Percentiles rank a stretch among this genome's conserved stretches.
Evolutionary conservation across 2,113 vertebrate genomes (phyloP).

Genomic region (Cyphomyrus plagiostoma): DNA sequence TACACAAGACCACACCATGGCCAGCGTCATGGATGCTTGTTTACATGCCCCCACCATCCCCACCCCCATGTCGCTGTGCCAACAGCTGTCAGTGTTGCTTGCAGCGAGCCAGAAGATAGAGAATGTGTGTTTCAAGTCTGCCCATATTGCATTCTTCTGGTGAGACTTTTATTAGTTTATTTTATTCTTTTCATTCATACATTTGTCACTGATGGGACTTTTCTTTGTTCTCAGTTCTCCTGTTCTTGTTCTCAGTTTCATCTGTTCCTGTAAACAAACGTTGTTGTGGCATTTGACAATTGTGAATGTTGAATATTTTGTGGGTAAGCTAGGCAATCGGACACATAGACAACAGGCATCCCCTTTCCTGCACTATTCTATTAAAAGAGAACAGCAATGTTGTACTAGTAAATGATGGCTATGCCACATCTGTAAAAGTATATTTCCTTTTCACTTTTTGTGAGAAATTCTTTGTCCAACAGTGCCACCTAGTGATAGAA

Average conservation of each 20-base stretch:
- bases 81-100: background rate
- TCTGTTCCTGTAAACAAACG: conserved; percentile 59
- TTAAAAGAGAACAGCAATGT: conserved; percentile 74
- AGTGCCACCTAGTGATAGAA: conserved; percentile 74
- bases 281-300: conserved; percentile 62
- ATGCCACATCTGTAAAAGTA: conserved; percentile 51
- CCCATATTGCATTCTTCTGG: background rate
- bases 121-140: background rate
- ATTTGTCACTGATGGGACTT: background rate
- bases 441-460: conserved; percentile 34
- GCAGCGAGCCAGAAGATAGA: background rate
- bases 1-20: conserved; percentile 44
- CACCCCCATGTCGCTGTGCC: background rate
- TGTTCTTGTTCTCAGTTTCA: conserved; percentile 48
- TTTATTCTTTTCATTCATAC: background rate
- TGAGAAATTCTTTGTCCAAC: conserved; percentile 63
- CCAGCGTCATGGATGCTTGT: conserved; percentile 31
- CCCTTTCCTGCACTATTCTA: conserved; percentile 73
- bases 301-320: conserved; percentile 70
- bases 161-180: background rate
- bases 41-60: background rate
- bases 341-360: conserved; percentile 74
- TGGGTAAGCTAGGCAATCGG: conserved; percentile 71
- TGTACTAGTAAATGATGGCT: conserved; percentile 71
- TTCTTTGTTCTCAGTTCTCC: conserved; percentile 27